Evolutionary conservation across 2,113 vertebrate species (phyloP).

Genomic region (Fulica atra): DNA sequence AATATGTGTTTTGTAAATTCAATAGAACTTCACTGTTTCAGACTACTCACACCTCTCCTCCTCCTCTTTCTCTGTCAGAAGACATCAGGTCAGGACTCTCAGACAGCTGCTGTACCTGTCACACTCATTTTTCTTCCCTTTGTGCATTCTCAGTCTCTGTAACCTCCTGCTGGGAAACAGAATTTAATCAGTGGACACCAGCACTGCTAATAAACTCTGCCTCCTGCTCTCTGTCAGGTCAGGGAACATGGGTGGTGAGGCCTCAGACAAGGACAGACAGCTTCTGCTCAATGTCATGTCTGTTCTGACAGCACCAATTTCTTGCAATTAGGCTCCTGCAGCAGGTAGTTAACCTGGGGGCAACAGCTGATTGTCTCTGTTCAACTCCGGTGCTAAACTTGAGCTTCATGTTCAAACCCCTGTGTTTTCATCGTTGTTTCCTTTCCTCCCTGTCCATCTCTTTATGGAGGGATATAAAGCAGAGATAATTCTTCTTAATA

Average conservation of each 20-base stretch:
- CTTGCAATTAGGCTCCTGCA: conserved; percentile 58
- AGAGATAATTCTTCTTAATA: conserved; percentile 37
- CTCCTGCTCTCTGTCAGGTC: background rate
- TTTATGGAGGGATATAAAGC: background rate
- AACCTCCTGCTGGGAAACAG: background rate
- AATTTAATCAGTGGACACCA: conserved; percentile 33
- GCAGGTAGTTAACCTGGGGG: conserved; percentile 58
- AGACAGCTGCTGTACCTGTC: background rate
- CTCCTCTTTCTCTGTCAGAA: background rate
- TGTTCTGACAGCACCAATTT: conserved; percentile 29
- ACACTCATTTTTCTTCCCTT: background rate
- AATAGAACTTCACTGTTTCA: background rate
- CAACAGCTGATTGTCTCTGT: conserved; percentile 23
- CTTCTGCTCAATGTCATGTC: background rate
- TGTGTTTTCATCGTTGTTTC: background rate
- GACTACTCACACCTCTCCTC: background rate
- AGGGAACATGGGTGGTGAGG: background rate
- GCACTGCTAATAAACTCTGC: conserved; percentile 26
- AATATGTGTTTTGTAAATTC: background rate
- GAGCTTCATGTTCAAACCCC: conserved; percentile 42
- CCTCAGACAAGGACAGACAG: background rate
- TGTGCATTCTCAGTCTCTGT: background rate
- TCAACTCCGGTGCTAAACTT: conserved; percentile 25
- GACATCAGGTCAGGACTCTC: background rate
- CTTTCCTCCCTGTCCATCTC: background rate